A percentile compares a stretch with the other conserved stretches of the same genome.
phyloP scores from a whole-genome alignment of 1,140 invertebrate species.

The Rhagoletis zephyria region DNA sequence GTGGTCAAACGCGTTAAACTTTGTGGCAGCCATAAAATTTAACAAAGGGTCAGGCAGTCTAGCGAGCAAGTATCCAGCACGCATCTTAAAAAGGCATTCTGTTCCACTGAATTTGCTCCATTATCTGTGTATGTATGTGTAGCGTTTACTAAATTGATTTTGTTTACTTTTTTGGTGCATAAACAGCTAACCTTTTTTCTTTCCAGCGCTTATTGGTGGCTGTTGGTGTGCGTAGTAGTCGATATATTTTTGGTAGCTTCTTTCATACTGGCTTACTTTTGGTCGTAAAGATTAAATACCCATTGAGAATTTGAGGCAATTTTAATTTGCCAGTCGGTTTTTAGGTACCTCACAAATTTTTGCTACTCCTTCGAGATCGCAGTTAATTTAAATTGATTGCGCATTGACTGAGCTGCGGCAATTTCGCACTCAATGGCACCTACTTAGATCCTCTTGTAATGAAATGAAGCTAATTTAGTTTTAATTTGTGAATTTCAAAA shows the following conservation, averaged over 20 bases:
- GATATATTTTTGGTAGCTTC: not conserved
- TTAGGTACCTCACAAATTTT: not conserved
- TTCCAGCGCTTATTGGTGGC: not conserved
- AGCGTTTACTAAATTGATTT: not conserved
- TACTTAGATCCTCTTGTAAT: not conserved
- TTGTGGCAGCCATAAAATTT: conserved; percentile 10
- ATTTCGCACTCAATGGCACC: not conserved
- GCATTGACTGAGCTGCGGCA: too few relatives aligned
- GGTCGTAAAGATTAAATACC: conserved; percentile 1
- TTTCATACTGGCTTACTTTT: not conserved
- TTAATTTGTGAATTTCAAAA: too few relatives aligned
- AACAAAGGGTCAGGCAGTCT: not conserved
- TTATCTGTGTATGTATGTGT: too few relatives aligned
- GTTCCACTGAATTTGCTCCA: too few relatives aligned
- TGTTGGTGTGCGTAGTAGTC: not conserved
- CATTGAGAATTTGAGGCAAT: not conserved
- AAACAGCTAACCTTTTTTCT: not conserved
- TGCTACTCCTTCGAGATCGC: not conserved
- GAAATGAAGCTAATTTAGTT: not conserved
- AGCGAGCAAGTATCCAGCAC: too few relatives aligned
- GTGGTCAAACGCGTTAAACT: not conserved
- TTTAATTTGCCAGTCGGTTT: not conserved
- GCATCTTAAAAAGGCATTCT: not conserved
- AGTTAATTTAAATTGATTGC: conserved; percentile 1
- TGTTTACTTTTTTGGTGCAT: not conserved